These are phyloP conservation scores for Gallinago undulata DNA, from an alignment of 2,113 vertebrate genomes.

Conservation along the genomic window DNA sequence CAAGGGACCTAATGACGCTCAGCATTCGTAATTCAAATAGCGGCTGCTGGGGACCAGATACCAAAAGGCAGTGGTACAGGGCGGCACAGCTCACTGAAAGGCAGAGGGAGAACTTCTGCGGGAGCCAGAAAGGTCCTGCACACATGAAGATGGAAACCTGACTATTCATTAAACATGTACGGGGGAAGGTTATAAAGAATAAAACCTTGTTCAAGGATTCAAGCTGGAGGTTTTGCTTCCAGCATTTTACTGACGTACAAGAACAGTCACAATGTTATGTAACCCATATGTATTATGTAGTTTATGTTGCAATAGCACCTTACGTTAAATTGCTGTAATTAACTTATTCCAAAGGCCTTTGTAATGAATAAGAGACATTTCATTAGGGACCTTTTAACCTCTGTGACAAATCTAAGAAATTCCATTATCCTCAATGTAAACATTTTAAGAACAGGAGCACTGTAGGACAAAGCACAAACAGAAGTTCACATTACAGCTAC, in stretches of 20 bases:
- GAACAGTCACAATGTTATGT: background rate
- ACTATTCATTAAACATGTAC: rapidly evolving
- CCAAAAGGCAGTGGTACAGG: rapidly evolving
- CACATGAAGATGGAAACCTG: rapidly evolving
- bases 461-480: background rate
- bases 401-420: background rate
- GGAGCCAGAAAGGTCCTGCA: background rate
- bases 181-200: background rate
- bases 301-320: background rate
- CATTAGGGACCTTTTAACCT: background rate
- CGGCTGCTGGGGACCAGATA: background rate
- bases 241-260: background rate
- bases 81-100: background rate
- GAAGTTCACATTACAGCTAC: background rate
- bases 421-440: background rate
- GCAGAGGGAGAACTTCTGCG: rapidly evolving
- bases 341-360: background rate
- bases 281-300: rapidly evolving
- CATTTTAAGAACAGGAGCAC: background rate
- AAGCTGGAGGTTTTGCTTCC: background rate
- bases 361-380: background rate
- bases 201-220: background rate
- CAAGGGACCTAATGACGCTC: rapidly evolving
- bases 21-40: rapidly evolving
- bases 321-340: background rate